Conservation (phyloP, 2,888 invertebrate species). For the Phengaris alcon region DNA sequence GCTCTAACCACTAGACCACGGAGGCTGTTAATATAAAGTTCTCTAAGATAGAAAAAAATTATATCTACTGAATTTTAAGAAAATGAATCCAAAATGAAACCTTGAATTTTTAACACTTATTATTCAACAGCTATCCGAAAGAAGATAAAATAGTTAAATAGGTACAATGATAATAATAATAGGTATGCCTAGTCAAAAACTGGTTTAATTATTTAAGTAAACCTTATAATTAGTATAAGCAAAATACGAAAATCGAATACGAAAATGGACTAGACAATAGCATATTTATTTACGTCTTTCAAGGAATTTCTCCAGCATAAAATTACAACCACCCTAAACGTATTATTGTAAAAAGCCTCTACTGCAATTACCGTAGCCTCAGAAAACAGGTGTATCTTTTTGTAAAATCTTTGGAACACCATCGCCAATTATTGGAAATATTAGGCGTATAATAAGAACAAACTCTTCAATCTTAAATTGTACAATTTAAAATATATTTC, state of each 20-base stretch:
- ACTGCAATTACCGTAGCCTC: not conserved
- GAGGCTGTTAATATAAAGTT: not conserved
- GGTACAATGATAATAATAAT: too few relatives aligned
- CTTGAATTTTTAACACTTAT: not conserved
- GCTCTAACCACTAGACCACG: too few relatives aligned
- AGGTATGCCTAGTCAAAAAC: too few relatives aligned
- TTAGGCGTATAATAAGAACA: slow-evolving; percentile 19
- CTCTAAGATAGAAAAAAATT: not conserved
- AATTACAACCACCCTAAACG: not conserved
- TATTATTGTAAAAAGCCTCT: not conserved
- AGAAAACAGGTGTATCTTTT: not conserved
- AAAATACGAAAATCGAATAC: too few relatives aligned
- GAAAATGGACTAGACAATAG: too few relatives aligned
- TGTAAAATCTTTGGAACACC: not conserved
- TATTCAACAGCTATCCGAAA: too few relatives aligned
- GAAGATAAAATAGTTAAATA: too few relatives aligned
- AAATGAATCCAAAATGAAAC: not conserved
- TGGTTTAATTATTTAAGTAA: too few relatives aligned
- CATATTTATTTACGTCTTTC: too few relatives aligned
- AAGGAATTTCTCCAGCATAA: too few relatives aligned
- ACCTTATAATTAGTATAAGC: too few relatives aligned
- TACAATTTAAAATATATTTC: slow-evolving; percentile 26
- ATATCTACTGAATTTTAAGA: not conserved
- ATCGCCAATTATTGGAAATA: slow-evolving; percentile 15
- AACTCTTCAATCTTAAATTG: slow-evolving; percentile 11